phyloP scores from a whole-genome alignment of 2,113 vertebrate genomes.

The Pterophyllum scalare region DNA sequence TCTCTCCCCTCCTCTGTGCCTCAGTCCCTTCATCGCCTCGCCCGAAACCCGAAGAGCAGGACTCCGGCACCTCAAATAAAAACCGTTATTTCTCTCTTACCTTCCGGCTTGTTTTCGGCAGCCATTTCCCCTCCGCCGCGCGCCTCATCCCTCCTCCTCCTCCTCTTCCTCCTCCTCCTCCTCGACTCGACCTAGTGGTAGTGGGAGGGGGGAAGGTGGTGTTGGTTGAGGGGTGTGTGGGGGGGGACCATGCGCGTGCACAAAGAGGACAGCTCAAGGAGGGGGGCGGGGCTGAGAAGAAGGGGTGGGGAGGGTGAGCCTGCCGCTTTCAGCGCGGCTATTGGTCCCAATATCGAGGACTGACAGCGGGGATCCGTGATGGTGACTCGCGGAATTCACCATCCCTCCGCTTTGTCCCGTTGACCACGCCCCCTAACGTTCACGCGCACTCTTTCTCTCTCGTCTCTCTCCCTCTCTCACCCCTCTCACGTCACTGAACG shows the following conservation, averaged over 20 bases:
- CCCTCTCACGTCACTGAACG: slow-evolving; percentile 73
- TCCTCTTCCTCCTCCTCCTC: slow-evolving; percentile 82
- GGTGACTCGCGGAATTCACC: slow-evolving; percentile 67
- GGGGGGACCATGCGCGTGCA: slow-evolving; percentile 76
- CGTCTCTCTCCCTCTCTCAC: slow-evolving; percentile 44
- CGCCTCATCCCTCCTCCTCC: slow-evolving; percentile 93
- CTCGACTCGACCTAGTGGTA: slow-evolving; percentile 81
- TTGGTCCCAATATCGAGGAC: slow-evolving; percentile 62
- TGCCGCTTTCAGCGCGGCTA: slow-evolving; percentile 53
- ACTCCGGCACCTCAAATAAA: slow-evolving; percentile 55
- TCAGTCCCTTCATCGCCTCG: slow-evolving; percentile 41
- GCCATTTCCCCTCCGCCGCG: slow-evolving; percentile 98
- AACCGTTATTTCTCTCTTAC: slow-evolving; percentile 84
- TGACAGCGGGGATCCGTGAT: slow-evolving; percentile 74
- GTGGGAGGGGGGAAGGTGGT: slow-evolving; percentile 50
- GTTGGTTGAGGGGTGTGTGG: background rate
- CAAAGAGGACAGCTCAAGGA: slow-evolving; percentile 82
- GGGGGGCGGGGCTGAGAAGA: slow-evolving; percentile 67
- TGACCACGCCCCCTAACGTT: slow-evolving; percentile 42
- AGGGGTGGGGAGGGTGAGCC: slow-evolving; percentile 66
- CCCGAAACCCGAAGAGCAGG: slow-evolving; percentile 21
- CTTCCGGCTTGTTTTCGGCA: slow-evolving; percentile 99
- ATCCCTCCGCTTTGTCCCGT: slow-evolving; percentile 48
- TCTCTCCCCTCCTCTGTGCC: slow-evolving; percentile 23
- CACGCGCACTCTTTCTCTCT: slow-evolving; percentile 45